Evolutionary conservation across 2,113 vertebrate species (phyloP), one percentile per base, ranked within the genome.

Genomic region (Tympanuchus pallidicinctus): DNA sequence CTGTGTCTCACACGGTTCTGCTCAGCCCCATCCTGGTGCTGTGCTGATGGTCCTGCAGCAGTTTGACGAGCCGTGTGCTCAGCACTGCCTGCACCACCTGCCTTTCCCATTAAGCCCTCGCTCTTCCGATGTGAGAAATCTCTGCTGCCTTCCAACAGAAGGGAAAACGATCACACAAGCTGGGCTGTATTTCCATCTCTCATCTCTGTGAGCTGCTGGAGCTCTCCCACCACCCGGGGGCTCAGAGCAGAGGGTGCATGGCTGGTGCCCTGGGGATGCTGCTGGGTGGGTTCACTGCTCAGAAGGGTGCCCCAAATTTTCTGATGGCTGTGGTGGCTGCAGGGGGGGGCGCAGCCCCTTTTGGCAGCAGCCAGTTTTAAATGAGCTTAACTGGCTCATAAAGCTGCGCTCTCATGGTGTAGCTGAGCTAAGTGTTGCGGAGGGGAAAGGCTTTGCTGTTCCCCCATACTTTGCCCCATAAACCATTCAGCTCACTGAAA

Each of bases 81-180:
- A 13, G 48, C 48, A 13, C 48, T 24, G 48, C 22, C 48, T 50
- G 48, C 48, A 18, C 85, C 93, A 92, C 92, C 93, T 96, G 91
- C 38, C 93, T 94, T 92, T 95, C 40, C 88, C 96, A 96, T 96
- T 96, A 96, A 93, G 66, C 61, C 87, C 43, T 93, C 13, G 8
- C 47, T 93, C 75, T 47, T 87, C 59, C 54, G 25, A 0, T 5
- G 15, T 1, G 13, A 92, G 74, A 91, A 94, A 69, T 85, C 74
- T 13, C 78, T 77, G 13, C 81, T 70, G 90, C 88, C 96, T 95
- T 95, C 94, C 92, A 95, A 82, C 88, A 94, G 92, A 82, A 89
- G 90, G 93, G 92, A 94, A 95, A 94, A 86, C 48, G 82, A 91
- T 93, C 78, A 91, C 1, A 13, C 48, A 70, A 86, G 94, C 90